These are phyloP conservation scores for Equus przewalskii DNA, from an alignment of 2,113 vertebrate species.

Conservation along the genomic window DNA sequence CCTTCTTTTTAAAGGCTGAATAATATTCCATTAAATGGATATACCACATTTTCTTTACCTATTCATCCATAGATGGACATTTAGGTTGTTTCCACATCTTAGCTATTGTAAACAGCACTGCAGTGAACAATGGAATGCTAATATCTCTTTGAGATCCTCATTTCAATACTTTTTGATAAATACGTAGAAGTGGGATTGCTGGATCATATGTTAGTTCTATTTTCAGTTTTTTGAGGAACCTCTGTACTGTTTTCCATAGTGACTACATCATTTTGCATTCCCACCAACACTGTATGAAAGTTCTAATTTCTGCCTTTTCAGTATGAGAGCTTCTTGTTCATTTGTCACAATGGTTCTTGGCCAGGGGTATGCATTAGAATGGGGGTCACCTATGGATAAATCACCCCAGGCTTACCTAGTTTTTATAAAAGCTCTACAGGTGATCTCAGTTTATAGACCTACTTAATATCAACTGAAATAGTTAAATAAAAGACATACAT, in stretches of 20 bases:
- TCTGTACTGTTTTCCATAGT: neutral
- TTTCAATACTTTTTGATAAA: neutral
- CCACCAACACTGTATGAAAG: neutral
- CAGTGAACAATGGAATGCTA: neutral
- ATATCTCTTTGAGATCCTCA: neutral
- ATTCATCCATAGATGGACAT: neutral
- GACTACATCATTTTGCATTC: neutral
- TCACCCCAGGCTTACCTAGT: neutral
- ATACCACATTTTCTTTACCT: slow-evolving; percentile 6
- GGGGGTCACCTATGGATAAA: neutral
- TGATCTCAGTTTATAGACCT: neutral
- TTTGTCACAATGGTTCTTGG: neutral
- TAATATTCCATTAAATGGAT: neutral
- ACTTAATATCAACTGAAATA: slow-evolving; percentile 33
- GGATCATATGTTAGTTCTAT: neutral
- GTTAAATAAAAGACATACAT: slow-evolving; percentile 21
- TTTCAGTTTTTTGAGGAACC: neutral
- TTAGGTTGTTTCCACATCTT: neutral
- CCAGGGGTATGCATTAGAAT: neutral
- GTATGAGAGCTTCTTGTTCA: neutral
- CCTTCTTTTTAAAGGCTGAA: neutral
- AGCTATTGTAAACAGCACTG: neutral
- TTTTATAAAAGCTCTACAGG: neutral
- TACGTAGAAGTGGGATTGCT: neutral
- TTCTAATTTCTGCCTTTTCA: neutral